Conservation (phyloP, 2,113 vertebrate species). For the Circaetus cinerascens region DNA sequence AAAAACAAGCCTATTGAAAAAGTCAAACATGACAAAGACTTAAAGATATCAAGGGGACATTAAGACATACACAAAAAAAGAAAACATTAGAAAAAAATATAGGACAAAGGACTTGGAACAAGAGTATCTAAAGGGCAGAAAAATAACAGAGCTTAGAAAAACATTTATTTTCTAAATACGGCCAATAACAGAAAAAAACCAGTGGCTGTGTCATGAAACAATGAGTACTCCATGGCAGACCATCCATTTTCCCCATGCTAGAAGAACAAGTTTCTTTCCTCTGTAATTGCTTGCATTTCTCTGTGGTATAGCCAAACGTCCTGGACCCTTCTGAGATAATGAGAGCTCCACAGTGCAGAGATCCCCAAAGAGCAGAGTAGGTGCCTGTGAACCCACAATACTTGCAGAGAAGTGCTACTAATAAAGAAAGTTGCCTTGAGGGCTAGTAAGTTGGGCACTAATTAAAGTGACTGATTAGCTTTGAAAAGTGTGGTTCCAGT, state of each 20-base stretch:
- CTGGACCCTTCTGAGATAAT: not conserved
- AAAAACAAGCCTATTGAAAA: not conserved
- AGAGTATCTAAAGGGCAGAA: not conserved
- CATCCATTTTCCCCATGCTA: not conserved
- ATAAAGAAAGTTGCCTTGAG: not conserved
- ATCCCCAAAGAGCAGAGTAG: not conserved
- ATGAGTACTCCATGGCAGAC: not conserved
- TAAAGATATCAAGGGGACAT: not conserved
- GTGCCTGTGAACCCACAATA: not conserved
- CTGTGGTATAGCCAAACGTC: fast-evolving
- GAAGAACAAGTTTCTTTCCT: not conserved
- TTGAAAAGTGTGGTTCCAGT: not conserved
- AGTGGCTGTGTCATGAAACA: not conserved
- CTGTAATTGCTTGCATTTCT: not conserved
- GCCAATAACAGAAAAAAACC: not conserved
- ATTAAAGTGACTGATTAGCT: not conserved
- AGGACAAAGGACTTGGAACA: not conserved
- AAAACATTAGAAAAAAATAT: not conserved
- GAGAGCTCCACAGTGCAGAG: not conserved
- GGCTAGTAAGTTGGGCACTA: not conserved
- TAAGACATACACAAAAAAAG: not conserved
- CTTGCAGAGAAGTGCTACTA: not conserved
- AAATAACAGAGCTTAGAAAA: conserved; percentile 54
- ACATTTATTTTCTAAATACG: conserved; percentile 42
- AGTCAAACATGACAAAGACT: not conserved